Evolutionary conservation across 2,797 vertebrate species (phyloP), one percentile per base, ranked within the genome.

Genomic region (Champsocephalus gunnari): DNA sequence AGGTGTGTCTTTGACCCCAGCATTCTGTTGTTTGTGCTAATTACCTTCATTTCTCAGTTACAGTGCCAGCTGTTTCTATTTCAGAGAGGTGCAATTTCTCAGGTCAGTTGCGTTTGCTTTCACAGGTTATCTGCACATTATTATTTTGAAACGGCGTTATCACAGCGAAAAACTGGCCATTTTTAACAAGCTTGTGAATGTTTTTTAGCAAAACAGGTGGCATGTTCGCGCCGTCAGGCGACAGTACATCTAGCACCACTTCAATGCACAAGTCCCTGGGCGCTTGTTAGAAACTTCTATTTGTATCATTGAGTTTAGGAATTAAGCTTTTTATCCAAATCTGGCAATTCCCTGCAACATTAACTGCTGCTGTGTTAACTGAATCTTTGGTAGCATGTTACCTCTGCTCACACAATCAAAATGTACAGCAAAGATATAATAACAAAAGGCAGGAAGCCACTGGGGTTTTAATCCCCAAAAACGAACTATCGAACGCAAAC

Each of bases 41-140:
- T 86, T 87, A 79, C 70, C 73, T 76, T 81, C 51, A 66, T 79
- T 81, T 81, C 70, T 73, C 83, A 57, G 71, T 62, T 41, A 60
- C 79, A 71, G 85, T 77, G 79, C 65, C 12, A 63, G 63, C 41
- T 71, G 86, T 78, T 78, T 84, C 87, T 90, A 85, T 91, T 88
- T 88, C 55, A 56, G 75, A 86, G 45, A 64, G 69, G 81, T 71
- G 88, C 66, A 56, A 88, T 73, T 82, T 83, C 66, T 74, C 59
- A 64, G 82, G 85, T 88, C 73, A 59, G 65, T 57, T 44, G 71
- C 34, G 74, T 62, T 73, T 3, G 1, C 53, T 56, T 77, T 88
- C 73, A 47, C 82, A 86, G 81, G 82, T 79, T 81, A 66, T 65
- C 55, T n/a, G 12, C 54, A 57, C 41, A 10, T 75, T 48, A 28